Evolutionary conservation across 53 echinoderm and acorn worm species (phyloP).

Genomic region (Antedon mediterranea): DNA sequence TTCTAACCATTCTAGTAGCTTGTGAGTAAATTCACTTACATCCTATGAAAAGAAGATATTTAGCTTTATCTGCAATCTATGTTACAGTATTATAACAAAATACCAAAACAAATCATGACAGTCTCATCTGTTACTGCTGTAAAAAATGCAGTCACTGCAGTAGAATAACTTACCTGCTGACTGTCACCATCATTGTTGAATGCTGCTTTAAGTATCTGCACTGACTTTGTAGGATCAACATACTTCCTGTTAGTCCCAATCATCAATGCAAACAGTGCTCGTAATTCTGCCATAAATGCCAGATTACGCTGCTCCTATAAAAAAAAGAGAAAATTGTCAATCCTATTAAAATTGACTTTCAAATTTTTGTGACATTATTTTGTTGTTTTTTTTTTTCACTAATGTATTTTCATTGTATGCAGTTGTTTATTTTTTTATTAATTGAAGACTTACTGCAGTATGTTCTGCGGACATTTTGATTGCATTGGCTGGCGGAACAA

Average conservation of each 20-base stretch:
- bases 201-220: conserved; percentile 86
- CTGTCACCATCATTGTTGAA: conserved; percentile 65
- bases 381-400: too few species aligned
- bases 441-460: conserved; percentile 1
- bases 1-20: conserved; percentile 92
- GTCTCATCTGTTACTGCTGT: background rate
- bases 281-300: conserved; percentile 80
- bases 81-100: too few species aligned
- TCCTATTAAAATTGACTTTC: too few species aligned
- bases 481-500: conserved; percentile 47
- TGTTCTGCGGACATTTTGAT: conserved; percentile 4
- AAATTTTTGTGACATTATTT: too few species aligned
- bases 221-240: conserved; percentile 87
- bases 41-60: conserved; percentile 28
- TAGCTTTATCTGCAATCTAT: too few species aligned
- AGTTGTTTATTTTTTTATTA: too few species aligned
- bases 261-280: conserved; percentile 94
- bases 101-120: too few species aligned
- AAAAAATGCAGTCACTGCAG: background rate
- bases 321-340: background rate
- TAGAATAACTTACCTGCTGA: conserved; percentile 43
- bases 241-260: conserved; percentile 87
- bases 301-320: conserved; percentile 71
- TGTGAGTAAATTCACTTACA: conserved; percentile 98
- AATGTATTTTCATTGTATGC: too few species aligned